Base-by-base conservation (phyloP, 2,113 vertebrate species). In the Procavia capensis region DNA sequence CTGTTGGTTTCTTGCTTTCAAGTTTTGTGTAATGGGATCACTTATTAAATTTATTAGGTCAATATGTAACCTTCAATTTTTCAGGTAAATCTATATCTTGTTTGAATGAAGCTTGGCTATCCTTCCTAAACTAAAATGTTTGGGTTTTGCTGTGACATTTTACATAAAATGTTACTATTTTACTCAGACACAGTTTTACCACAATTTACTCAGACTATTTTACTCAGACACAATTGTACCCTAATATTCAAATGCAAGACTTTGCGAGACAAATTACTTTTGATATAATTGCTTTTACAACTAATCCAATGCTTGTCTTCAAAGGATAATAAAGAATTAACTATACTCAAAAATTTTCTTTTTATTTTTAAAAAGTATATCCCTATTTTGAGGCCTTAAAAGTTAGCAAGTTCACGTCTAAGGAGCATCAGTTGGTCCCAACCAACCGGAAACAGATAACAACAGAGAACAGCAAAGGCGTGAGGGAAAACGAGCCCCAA, bases 101-200 rank as follows among this genome's bases (percentile, higher is more conserved):
- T 87, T 43, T 96, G 63, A 70, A 39, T 84, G 47, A 80, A 80
- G 36, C 78, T 83, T 94, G 34, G 50, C 92, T 47, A 34, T 76
- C 72, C 47, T 93, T 91, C 70, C 47, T 93, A 50, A 95, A 39
- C 54, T 64, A 76, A 87, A 95, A 75, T 54, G 2, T 86, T 92
- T 82, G 75, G 91, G 94, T 80, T 5, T 86, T 45, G 13, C 14
- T 90, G 31, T 84, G 74, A 2, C 36, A 88, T 90, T 86, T 81
- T 45, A 45, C 85, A 74, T 81, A 20, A 83, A 76, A 34, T 79
- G 57, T 79, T 88, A 22, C 34, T 54, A 50, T 80, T 80, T 83
- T 66, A 94, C 2, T 75, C n/a, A 91, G 70, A 89, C 4, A 80
- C n/a, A n/a, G n/a, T n/a, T n/a, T n/a, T n/a, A n/a, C n/a, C n/a